These are phyloP conservation scores for Neomonachus schauinslandi DNA, from an alignment of 2,113 vertebrate genomes.

Conservation along the genomic window DNA sequence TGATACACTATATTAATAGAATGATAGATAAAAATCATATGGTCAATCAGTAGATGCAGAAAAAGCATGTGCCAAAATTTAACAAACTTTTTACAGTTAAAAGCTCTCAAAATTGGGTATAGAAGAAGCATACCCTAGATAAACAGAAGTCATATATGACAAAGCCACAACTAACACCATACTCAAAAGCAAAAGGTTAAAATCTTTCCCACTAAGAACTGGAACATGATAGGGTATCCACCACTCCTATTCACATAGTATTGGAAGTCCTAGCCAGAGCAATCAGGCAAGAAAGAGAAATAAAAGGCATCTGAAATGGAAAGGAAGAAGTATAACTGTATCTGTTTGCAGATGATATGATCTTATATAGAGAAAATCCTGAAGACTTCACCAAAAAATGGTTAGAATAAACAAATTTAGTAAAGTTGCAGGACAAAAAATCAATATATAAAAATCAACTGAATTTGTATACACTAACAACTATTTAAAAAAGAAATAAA, in stretches of 20 bases:
- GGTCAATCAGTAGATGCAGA: background rate
- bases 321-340: background rate
- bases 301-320: background rate
- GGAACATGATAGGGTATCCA: background rate
- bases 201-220: background rate
- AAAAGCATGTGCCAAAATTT: background rate
- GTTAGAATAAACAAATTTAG: background rate
- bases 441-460: background rate
- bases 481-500: background rate
- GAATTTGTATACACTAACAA: background rate
- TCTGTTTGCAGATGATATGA: background rate
- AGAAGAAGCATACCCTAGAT: background rate
- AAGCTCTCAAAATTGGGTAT: background rate
- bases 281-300: background rate
- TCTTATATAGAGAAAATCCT: background rate
- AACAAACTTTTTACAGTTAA: background rate
- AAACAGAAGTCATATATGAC: background rate
- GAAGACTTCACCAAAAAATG: background rate
- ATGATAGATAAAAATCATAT: background rate
- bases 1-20: background rate
- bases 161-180: background rate
- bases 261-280: background rate
- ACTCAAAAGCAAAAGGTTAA: background rate
- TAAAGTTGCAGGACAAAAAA: background rate
- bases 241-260: background rate